These are phyloP conservation scores for Prunella himalayana DNA, from an alignment of 2,113 vertebrate genomes.

Conservation along the genomic window DNA sequence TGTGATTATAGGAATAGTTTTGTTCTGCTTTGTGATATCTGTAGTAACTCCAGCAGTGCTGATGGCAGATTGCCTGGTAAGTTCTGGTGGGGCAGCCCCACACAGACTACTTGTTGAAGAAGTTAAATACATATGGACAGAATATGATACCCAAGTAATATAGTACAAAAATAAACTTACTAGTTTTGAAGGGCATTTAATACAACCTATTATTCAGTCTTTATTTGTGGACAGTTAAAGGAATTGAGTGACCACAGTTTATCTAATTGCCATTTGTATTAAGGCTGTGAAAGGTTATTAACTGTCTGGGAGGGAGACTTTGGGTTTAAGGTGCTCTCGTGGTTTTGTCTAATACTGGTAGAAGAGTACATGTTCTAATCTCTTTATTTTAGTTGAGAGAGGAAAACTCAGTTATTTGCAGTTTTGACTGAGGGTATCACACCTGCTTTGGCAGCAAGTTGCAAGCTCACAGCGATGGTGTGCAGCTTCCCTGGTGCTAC, in stretches of 20 bases:
- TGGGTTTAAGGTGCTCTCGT: neutral
- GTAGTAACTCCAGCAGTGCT: neutral
- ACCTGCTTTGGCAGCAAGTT: neutral
- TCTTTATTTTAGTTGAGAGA: neutral
- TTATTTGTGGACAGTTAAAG: neutral
- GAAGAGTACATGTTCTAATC: neutral
- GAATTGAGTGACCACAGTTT: neutral
- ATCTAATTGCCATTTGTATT: neutral
- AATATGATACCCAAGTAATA: neutral
- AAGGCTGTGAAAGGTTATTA: neutral
- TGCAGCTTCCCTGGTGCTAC: neutral
- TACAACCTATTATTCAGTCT: neutral
- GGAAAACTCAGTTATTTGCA: neutral
- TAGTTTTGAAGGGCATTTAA: neutral
- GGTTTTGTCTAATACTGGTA: neutral
- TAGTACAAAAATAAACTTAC: neutral
- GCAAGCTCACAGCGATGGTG: accelerated
- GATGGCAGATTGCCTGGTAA: neutral
- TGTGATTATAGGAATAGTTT: neutral
- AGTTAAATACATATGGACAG: neutral
- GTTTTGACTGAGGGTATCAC: accelerated
- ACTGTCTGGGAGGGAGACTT: neutral
- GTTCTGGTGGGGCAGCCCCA: neutral
- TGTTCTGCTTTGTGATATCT: neutral
- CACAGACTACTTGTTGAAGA: neutral